Base-by-base conservation (phyloP, 2,113 vertebrate genomes). In the Myotis davidii region DNA sequence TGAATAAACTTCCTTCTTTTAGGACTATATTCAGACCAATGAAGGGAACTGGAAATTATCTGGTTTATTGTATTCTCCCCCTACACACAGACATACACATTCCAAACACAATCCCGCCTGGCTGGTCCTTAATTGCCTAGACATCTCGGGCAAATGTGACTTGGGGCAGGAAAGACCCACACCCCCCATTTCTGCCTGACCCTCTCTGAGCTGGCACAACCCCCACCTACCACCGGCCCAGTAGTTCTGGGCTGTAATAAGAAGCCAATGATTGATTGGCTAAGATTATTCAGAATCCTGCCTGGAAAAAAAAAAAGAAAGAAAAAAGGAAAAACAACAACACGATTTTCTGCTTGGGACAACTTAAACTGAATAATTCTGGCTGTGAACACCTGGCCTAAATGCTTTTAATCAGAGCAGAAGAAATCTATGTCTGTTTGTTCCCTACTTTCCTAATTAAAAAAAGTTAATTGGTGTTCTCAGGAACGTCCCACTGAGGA, bases 371-470 rank as follows among this genome's bases (percentile, higher is more conserved):
- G 78, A 97, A 95, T 92, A 90, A 92, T 96, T 79, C 86, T 76
- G 92, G 50, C 96, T 96, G 92, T 89, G 92, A 94, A 92, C 92
- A 90, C 96, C 83, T 97, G 95, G 97, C 96, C 96, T 97, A 97
- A 96, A 97, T 96, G 88, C 81, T 88, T 97, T 95, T 97, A 96
- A 97, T 97, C 93, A 97, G 97, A 98, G 97, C 96, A 96, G 97
- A 97, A 97, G 88, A 97, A 97, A 97, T 94, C 91, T 85, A 93
- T 96, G 94, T 90, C 85, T 79, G 54, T 97, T 97, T 87, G 67
- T 97, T 94, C 45, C 42, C 74, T 72, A 72, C 86, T 93, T 97
- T 90, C 72, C 94, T 97, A 97, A 98, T 98, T 97, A 96, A 94
- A 95, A 85, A 92, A 88, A 96, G 77, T 90, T 97, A 98, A 96